phyloP scores from a whole-genome alignment of 1,140 invertebrate genomes.

The Oppia nitens region DNA sequence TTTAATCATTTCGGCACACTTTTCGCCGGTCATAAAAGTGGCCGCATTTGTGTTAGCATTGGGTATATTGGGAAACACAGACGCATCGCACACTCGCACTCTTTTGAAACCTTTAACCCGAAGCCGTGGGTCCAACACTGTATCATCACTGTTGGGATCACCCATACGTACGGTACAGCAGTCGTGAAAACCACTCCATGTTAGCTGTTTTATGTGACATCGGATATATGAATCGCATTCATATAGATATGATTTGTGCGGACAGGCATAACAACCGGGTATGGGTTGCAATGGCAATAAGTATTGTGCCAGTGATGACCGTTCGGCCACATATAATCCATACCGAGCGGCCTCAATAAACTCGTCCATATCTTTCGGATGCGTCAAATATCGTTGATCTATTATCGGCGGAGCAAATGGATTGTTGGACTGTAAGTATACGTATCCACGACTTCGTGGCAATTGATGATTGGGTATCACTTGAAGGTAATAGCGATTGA shows the following conservation, averaged over 20 bases:
- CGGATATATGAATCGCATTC: slow-evolving; percentile 55
- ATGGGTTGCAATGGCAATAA: slow-evolving; percentile 9
- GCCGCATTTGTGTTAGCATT: slow-evolving; percentile 45
- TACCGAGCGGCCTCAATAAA: slow-evolving; percentile 16
- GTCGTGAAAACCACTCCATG: slow-evolving; percentile 57
- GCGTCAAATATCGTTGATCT: slow-evolving; percentile 55
- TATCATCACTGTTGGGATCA: slow-evolving; percentile 41
- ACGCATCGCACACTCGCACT: slow-evolving; percentile 20
- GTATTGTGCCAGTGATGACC: background rate
- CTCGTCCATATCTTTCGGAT: slow-evolving; percentile 40
- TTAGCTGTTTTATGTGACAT: slow-evolving; percentile 48
- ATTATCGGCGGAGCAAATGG: slow-evolving; percentile 56
- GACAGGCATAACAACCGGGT: slow-evolving; percentile 48
- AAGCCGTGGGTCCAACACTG: slow-evolving; percentile 41
- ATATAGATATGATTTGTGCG: slow-evolving; percentile 38
- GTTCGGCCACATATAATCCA: slow-evolving; percentile 8
- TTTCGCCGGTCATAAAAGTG: slow-evolving; percentile 70
- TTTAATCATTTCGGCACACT: slow-evolving; percentile 54
- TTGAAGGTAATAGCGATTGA: slow-evolving; percentile 6
- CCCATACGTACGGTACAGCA: slow-evolving; percentile 74
- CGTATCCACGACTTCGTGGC: slow-evolving; percentile 49
- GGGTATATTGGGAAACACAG: slow-evolving; percentile 19
- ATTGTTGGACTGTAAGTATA: slow-evolving; percentile 35
- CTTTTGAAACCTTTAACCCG: slow-evolving; percentile 18
- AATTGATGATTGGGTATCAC: slow-evolving; percentile 42